Evolutionary conservation across 2,113 vertebrate genomes (phyloP), one percentile per base, ranked within the genome.

Genomic region (Ginglymostoma cirratum): DNA sequence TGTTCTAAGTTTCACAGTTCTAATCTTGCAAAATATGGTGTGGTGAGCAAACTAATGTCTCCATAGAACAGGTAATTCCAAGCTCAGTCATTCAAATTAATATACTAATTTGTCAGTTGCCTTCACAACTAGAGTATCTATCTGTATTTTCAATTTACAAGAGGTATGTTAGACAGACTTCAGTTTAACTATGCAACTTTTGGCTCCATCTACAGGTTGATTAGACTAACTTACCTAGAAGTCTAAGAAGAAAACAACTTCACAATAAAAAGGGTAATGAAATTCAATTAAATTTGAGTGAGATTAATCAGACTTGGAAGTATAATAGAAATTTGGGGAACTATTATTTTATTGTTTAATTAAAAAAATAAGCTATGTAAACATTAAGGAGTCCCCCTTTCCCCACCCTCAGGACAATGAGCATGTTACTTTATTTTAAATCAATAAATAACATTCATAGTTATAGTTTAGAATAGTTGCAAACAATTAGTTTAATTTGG

Each of bases 401-500:
- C 34, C 17, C 38, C 42, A 21, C 72, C 30, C 30, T 30, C 30
- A 34, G 30, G 72, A 34, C 8, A 38, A 45, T 87, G 85, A 24
- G 7, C 42, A 52, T 87, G 42, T 24, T 86, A 6, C 21, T 86
- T 78, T 38, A 38, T 38, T 87, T 87, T 10, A 30, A 87, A 27
- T 52, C 45, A 24, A 48, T 89, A 55, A 52, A 55, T 89, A 66
- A 42, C 66, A 65, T 38, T 66, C 5, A 34, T 30, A 66, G 45
- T 67, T 3, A 90, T 61, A 69, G 42, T 94, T 94, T 70, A 45
- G 52, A 94, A 94, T 94, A 69, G 6, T 42, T 94, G 38, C 92
- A 94, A 94, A 70, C 55, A 17, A 94, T 65, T 61, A 65, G 23
- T 69, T 94, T 69, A 67, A 90, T 70, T 94, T 94, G 92, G 38